These are phyloP conservation scores for Tiliacea citrago DNA, from an alignment of 2,888 invertebrate species.

Conservation along the genomic window DNA sequence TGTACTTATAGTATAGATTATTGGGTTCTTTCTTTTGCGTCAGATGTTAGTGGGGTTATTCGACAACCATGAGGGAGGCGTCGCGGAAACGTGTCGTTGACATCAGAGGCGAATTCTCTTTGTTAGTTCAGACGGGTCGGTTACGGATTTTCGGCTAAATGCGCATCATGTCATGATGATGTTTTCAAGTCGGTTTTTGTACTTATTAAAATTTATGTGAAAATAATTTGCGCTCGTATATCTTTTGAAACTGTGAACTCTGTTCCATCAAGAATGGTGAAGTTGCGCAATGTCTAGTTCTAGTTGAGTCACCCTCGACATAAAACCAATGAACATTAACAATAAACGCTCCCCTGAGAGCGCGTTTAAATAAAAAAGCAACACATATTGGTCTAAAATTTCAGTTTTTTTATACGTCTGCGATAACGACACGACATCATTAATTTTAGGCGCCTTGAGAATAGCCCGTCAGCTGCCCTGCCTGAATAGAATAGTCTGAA, in stretches of 20 bases:
- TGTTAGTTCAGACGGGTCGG: neutral
- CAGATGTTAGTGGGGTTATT: conserved; percentile 77
- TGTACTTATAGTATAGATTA: conserved; percentile 75
- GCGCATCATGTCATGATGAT: neutral
- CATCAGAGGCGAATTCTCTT: neutral
- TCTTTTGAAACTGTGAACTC: neutral
- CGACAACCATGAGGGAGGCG: conserved; percentile 49
- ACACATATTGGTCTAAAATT: conserved; percentile 3
- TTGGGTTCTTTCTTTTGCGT: conserved; percentile 87
- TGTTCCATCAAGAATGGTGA: neutral
- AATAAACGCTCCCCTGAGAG: conserved; percentile 11
- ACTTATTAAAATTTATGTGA: neutral
- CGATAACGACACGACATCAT: conserved; percentile 57
- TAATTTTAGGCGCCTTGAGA: conserved; percentile 68
- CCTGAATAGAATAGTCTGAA: conserved; percentile 80
- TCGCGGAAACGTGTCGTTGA: conserved; percentile 45
- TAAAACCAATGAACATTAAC: conserved; percentile 28
- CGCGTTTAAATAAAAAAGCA: conserved; percentile 3
- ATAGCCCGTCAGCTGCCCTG: conserved; percentile 77
- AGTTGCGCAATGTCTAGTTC: conserved; percentile 1
- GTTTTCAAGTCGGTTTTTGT: neutral
- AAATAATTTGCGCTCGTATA: neutral
- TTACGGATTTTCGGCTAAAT: conserved; percentile 5
- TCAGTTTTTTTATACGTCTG: conserved; percentile 27
- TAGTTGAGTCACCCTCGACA: conserved; percentile 7